Evolutionary conservation across 2,113 vertebrate genomes (phyloP).

Genomic region (Sinocyclocheilus anophthalmus): DNA sequence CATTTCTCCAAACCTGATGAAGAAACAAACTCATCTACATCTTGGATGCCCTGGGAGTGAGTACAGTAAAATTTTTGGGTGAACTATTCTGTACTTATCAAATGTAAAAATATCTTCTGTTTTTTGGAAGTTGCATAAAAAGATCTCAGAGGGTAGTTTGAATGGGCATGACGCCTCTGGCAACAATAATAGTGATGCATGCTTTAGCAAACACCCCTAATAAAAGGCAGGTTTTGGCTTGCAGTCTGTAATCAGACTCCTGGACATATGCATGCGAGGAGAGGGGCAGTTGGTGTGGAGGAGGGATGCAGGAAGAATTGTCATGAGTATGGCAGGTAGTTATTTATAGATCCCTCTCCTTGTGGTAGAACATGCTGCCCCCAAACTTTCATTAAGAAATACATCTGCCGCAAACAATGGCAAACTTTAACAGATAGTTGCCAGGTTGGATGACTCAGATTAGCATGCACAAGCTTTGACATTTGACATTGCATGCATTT

Average conservation of each 20-base stretch:
- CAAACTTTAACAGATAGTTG: background rate
- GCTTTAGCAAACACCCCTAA: background rate
- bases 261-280: slow-evolving; percentile 14
- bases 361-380: slow-evolving; percentile 7
- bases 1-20: background rate
- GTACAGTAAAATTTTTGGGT: background rate
- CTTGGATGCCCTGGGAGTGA: no score
- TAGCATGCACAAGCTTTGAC: background rate
- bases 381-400: slow-evolving; percentile 14
- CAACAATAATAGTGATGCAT: background rate
- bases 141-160: background rate
- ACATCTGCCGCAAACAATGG: slow-evolving; percentile 5
- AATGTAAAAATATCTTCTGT: no score
- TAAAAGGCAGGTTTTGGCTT: slow-evolving; percentile 1
- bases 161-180: background rate
- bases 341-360: slow-evolving; percentile 29
- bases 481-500: background rate
- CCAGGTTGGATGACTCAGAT: background rate
- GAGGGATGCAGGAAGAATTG: slow-evolving; percentile 29
- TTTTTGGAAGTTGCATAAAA: background rate
- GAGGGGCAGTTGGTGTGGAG: slow-evolving; percentile 33
- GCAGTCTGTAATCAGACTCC: background rate
- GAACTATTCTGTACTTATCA: no score
- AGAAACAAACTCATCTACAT: background rate
- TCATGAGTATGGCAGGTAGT: background rate